Base-by-base conservation (phyloP, 2,797 vertebrate species). In the Vireo griseus region DNA sequence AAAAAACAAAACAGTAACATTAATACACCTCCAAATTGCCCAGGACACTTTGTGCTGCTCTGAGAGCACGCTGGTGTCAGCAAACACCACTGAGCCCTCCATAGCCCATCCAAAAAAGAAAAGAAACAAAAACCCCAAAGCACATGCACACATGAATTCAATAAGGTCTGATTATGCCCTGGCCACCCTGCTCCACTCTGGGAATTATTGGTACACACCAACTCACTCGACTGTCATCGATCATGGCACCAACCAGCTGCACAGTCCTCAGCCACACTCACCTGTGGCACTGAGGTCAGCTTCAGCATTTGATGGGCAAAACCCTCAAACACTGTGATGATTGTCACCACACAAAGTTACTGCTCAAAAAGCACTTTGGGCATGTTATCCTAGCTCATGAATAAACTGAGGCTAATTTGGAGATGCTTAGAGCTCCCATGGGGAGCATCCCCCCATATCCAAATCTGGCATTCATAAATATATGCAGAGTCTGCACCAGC, bases 181-280 rank as follows among this genome's bases (percentile, higher is more conserved):
- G 16, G 22, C 16, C 31, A 16, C 26, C 21, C 20, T 28, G 11
- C 58, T n/a, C 33, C 25, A 6, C 55, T 45, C 39, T 4, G 5
- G 26, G 51, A 29, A 52, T 8, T 25, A 31, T 0, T 26, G 37
- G 13, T 16, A 35, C 26, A 48, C 31, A 37, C 31, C 74, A 37
- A 2, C 35, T 62, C 31, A n/a, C 1, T 6, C n/a, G 7, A 37
- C 21, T 31, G 26, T 16, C 57, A 42, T 4, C 6, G 11, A 44
- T 3, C 18, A 16, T 25, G 61, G 7, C 40, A 29, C 3, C 0
- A 0, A 13, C 25, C 18, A 2, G 16, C 12, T 1, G 1, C 44
- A 13, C 29, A 21, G 52, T 10, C 4, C 40, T 17, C 5, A n/a
- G 57, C 39, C 74, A 55, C 8, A 6, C 13, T 6, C 65, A 16